Base-by-base conservation (phyloP, 1,140 invertebrate species). In the Bicyclus anynana region DNA sequence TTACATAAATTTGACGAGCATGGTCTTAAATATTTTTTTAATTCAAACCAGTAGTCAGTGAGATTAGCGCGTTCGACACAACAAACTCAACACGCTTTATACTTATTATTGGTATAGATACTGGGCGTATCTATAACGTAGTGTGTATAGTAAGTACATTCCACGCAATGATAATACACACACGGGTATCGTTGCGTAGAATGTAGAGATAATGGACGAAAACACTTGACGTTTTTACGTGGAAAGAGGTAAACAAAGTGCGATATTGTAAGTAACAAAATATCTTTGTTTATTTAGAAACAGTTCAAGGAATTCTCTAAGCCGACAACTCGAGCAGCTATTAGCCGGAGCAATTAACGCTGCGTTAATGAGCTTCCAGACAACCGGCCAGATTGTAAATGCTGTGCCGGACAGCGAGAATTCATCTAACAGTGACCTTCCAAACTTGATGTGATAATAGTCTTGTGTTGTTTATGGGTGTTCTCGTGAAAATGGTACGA, bases 271-370 rank as follows among this genome's bases (percentile, higher is more conserved):
- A 29, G 40, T 44, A 60, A 62, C 48, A 46, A 53, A 51, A 62
- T 49, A 59, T 52, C 57, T 60, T 52, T 63, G 51, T 70, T 68
- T 71, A 63, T 70, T 69, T 71, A 63, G 61, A 81, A 81, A 67
- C 69, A 56, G 74, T 80, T 79, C 77, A 79, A 79, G 70, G 81
- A 79, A 82, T 84, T 77, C 74, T 65, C 62, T 72, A 64, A 77
- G 60, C 69, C 64, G 73, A 63, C 69, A 54, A 67, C 60, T 57
- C 61, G 64, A 70, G 65, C 65, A 71, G 68, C 74, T 81, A 81
- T 81, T 84, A 84, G 80, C 72, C 55, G 62, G 67, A 62, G 69
- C 72, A 86, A 86, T 86, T 86, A 86, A 76, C 75, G 65, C 59
- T 73, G 47, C 69, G 83, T 84, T 86, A 86, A 86, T 82, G 80